Conservation (phyloP, 2,797 vertebrate species). For the Pogoniulus pusillus region DNA sequence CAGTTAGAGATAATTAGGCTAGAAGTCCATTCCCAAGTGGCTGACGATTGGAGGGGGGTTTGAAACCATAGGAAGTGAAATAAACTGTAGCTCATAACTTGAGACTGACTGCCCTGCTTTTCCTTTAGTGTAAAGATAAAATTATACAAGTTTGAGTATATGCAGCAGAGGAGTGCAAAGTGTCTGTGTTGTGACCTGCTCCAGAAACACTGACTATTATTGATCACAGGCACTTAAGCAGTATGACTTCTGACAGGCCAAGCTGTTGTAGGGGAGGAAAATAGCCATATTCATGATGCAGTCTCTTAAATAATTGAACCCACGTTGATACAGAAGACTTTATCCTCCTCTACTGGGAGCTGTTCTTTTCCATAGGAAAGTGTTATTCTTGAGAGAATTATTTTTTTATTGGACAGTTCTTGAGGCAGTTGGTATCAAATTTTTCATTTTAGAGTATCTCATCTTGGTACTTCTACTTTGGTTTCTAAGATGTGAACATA, state of each 20-base stretch:
- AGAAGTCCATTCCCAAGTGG: not conserved
- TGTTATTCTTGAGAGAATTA: not conserved
- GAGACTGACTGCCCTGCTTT: slow-evolving; percentile 34
- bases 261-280: not conserved
- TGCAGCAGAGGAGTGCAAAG: not conserved
- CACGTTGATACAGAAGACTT: not conserved
- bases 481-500: not conserved
- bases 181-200: not conserved
- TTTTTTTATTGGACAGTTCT: not conserved
- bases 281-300: not conserved
- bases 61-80: not conserved
- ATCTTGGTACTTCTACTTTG: not conserved
- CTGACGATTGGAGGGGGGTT: not conserved
- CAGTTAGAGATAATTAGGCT: not conserved
- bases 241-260: not conserved
- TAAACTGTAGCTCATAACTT: not conserved
- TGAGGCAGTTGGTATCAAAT: not conserved
- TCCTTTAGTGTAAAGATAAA: not conserved
- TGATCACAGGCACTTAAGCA: not conserved
- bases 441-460: not conserved
- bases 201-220: not conserved
- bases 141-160: not conserved
- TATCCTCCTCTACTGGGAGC: not conserved
- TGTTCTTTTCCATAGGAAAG: not conserved
- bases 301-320: not conserved